phyloP scores from a whole-genome alignment of 2,113 vertebrate species.

The Salvator merianae region DNA sequence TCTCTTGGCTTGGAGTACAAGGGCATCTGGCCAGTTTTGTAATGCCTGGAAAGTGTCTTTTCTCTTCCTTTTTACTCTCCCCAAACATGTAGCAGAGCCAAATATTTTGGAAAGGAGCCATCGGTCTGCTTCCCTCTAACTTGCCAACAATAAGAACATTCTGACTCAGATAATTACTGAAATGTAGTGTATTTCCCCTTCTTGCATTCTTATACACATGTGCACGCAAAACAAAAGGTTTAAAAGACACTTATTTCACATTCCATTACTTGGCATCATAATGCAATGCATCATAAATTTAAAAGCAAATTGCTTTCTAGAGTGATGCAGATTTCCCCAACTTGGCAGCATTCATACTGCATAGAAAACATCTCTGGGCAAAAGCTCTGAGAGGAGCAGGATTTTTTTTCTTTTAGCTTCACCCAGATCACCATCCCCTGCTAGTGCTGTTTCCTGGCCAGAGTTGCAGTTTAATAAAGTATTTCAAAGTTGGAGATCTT shows the following conservation, averaged over 20 bases:
- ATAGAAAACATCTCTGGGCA: slow-evolving; percentile 14
- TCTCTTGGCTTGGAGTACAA: neutral
- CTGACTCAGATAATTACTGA: slow-evolving; percentile 11
- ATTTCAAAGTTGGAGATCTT: neutral
- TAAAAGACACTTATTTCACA: slow-evolving; percentile 40
- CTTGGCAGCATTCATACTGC: slow-evolving; percentile 20
- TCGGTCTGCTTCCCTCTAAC: neutral
- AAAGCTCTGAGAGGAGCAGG: neutral
- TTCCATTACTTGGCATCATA: slow-evolving; percentile 29
- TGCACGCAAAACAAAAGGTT: slow-evolving; percentile 21
- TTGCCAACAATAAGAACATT: neutral
- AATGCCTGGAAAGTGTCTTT: slow-evolving; percentile 1
- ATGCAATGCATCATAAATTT: slow-evolving; percentile 26
- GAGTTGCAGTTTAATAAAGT: neutral
- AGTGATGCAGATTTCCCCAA: neutral
- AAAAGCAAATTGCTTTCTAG: slow-evolving; percentile 36
- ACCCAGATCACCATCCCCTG: neutral
- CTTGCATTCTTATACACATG: slow-evolving; percentile 3
- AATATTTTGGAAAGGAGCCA: slow-evolving; percentile 11
- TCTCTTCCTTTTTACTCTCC: neutral
- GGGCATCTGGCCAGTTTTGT: neutral
- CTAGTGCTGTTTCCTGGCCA: neutral
- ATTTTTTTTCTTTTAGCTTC: neutral
- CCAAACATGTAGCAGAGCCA: neutral
- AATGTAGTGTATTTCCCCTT: slow-evolving; percentile 14